Base-by-base conservation (phyloP, 64 coral and sea anemone genomes). In the Porites lutea region DNA sequence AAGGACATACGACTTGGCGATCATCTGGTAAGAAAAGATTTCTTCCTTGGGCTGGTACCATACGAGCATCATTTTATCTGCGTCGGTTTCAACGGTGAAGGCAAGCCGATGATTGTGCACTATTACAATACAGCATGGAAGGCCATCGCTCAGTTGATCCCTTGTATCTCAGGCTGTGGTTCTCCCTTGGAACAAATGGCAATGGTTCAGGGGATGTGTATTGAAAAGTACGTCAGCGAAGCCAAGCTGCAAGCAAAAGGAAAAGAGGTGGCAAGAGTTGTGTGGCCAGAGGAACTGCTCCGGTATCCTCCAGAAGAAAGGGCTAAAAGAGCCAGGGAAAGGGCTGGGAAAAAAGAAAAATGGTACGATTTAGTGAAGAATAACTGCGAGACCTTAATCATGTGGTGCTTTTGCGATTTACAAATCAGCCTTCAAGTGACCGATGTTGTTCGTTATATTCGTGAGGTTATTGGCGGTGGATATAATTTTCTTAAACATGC, bases 351-450 rank as follows among this genome's bases (percentile, higher is more conserved):
- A 13, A 77, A 68, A 20, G 83, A 88, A 16, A 62, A 43, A 13
- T 55, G 48, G 13, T 95, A 91, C 20, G 15, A 95, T 52, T 0
- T 72, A 8, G n/a, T 80, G 8, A 49, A 78, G 8, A 95, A 95
- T 66, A 95, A 95, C 63, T 95, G 93, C 52, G 93, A 95, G 49
- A 52, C 70, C 37, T 95, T 95, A 10, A 88, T 91, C 10, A 91
- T 63, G 6, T 91, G 88, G 82, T 95, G 93, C 51, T 73, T 79
- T 13, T 95, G 93, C 78, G 93, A 61, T 14, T 27, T 90, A 59
- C 85, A 82, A 4, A 64, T 87, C n/a, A 57, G 54, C 54, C 54
- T 57, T 57, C 54, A 57, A 57, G 54, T 57, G 12, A 57, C 54
- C 54, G 12, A 1, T 12, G 12, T 4, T 12, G 54, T 57, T 57